Conservation (phyloP, 37 sponge, comb jelly and placozoan genomes). For the Beroe forskalii region DNA sequence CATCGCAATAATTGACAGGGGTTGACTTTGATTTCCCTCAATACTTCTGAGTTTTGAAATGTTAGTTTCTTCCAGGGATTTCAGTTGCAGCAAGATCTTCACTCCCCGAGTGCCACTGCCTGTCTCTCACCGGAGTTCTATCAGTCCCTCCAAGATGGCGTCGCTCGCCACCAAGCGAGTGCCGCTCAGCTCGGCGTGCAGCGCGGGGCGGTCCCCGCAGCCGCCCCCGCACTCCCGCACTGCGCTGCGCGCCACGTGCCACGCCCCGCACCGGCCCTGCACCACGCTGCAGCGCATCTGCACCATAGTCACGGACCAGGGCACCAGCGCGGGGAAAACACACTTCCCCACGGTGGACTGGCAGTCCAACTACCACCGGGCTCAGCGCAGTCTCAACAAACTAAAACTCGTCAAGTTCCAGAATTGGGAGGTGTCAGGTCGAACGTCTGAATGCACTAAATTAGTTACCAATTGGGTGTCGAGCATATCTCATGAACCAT, state of each 20-base stretch:
- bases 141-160: not conserved
- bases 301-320: not conserved
- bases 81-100: not conserved
- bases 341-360: constrained; percentile 62
- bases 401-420: constrained; percentile 43
- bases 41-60: no score
- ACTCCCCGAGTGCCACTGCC: constrained; percentile 10
- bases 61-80: constrained; percentile 16
- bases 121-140: not conserved
- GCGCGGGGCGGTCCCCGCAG: no score
- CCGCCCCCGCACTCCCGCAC: not conserved
- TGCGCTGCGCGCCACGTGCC: not conserved
- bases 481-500: no score
- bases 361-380: constrained; percentile 48
- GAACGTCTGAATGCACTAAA: not conserved
- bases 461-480: not conserved
- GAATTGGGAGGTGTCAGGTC: constrained; percentile 45
- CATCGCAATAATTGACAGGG: no score
- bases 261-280: not conserved
- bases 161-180: not conserved
- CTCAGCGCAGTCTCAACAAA: constrained; percentile 62
- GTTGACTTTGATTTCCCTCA: no score
- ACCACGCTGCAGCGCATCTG: not conserved
- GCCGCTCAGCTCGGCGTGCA: not conserved
- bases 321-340: not conserved